Evolutionary conservation across 2,113 vertebrate species (phyloP).

Genomic region (Mystacornis crossleyi): DNA sequence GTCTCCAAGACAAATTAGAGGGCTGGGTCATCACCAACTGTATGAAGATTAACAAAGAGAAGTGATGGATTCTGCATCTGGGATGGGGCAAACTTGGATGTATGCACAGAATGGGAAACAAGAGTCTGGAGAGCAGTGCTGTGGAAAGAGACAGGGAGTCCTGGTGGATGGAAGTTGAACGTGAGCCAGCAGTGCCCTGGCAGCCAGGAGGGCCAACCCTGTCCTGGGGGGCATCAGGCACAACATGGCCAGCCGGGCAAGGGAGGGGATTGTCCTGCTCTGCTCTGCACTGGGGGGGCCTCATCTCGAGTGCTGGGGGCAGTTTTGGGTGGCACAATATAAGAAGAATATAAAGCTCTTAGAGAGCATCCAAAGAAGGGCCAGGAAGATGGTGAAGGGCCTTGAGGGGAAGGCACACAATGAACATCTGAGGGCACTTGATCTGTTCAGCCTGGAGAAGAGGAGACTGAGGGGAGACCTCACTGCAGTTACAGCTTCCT

Average conservation of each 20-base stretch:
- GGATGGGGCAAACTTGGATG: not conserved
- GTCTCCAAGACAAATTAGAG: not conserved
- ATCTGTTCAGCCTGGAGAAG: not conserved
- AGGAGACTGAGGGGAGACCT: not conserved
- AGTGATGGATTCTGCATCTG: not conserved
- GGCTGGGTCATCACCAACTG: not conserved
- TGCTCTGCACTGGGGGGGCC: accelerated
- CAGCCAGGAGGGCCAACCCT: not conserved
- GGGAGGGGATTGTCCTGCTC: not conserved
- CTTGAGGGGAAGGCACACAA: accelerated
- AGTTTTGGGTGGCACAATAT: accelerated
- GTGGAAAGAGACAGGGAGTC: accelerated
- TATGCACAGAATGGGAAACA: not conserved
- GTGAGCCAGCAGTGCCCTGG: accelerated
- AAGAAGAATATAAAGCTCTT: accelerated
- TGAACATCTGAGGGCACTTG: accelerated
- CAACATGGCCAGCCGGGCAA: accelerated
- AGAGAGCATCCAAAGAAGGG: not conserved
- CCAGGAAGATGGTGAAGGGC: accelerated
- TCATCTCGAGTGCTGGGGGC: not conserved
- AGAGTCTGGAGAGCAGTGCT: not conserved
- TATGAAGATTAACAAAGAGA: not conserved
- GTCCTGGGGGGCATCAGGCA: not conserved
- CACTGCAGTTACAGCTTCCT: not conserved
- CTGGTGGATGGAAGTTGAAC: accelerated